Evolutionary conservation across 2,113 vertebrate genomes (phyloP).

Genomic region (Bombycilla garrulus): DNA sequence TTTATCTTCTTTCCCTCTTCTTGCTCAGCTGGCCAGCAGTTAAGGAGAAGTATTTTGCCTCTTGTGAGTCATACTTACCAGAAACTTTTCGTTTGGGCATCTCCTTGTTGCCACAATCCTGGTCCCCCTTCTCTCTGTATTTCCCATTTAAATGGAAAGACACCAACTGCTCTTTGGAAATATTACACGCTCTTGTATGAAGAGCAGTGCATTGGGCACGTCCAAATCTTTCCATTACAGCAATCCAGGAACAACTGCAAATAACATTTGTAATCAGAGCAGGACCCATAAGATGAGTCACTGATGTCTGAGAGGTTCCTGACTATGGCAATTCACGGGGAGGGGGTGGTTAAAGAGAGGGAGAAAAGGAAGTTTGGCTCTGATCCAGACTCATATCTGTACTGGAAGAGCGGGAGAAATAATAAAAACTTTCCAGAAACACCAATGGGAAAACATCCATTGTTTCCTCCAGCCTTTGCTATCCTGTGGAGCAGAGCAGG

Average conservation of each 20-base stretch:
- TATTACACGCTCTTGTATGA: background rate
- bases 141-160: slow-evolving; percentile 16
- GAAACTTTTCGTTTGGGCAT: slow-evolving; percentile 43
- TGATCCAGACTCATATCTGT: background rate
- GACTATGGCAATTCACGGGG: background rate
- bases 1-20: slow-evolving; percentile 39
- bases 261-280: background rate
- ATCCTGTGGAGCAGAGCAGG: background rate
- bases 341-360: background rate
- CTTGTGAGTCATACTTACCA: slow-evolving; percentile 53
- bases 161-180: slow-evolving; percentile 29
- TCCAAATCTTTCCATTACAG: slow-evolving; percentile 54
- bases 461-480: background rate
- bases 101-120: slow-evolving; percentile 8
- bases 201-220: background rate
- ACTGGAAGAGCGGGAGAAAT: background rate
- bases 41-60: slow-evolving; percentile 31
- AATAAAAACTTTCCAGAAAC: background rate
- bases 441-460: background rate
- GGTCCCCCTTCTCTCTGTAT: background rate
- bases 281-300: background rate
- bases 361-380: background rate
- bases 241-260: slow-evolving; percentile 14
- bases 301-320: background rate
- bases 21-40: slow-evolving; percentile 36